phyloP scores from a whole-genome alignment of 2,888 invertebrate genomes.

The Micropterix aruncella region DNA sequence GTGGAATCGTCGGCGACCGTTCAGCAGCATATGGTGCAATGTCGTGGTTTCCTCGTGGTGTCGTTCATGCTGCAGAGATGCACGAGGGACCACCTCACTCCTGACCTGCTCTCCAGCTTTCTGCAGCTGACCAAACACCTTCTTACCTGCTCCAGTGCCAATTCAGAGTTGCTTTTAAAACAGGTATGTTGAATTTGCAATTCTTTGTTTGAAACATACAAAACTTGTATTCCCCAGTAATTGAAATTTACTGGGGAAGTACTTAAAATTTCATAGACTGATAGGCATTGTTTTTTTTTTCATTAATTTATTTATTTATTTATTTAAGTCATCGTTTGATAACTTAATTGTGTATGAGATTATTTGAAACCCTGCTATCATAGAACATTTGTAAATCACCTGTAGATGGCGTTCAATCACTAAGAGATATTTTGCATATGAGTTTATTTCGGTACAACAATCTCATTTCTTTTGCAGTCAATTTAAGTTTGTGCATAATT shows the following conservation, averaged over 20 bases:
- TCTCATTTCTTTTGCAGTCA: too few relatives aligned
- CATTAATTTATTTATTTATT: not conserved
- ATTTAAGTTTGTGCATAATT: too few relatives aligned
- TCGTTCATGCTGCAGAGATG: slow-evolving; percentile 93
- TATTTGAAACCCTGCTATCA: too few relatives aligned
- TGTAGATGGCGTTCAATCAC: too few relatives aligned
- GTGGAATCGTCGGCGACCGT: slow-evolving; percentile 95
- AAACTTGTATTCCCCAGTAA: too few relatives aligned
- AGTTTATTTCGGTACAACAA: too few relatives aligned
- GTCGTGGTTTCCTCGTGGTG: slow-evolving; percentile 95
- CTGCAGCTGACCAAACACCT: slow-evolving; percentile 84
- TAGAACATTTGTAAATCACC: too few relatives aligned
- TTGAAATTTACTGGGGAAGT: too few relatives aligned
- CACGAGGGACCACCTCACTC: slow-evolving; percentile 83
- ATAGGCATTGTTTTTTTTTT: not conserved
- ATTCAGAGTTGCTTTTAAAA: slow-evolving; percentile 81
- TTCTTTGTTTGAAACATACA: not conserved
- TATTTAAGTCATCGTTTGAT: too few relatives aligned
- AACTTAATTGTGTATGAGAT: too few relatives aligned
- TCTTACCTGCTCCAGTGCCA: slow-evolving; percentile 84
- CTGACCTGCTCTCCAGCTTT: slow-evolving; percentile 87
- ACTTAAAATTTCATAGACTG: not conserved
- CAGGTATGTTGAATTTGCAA: slow-evolving; percentile 49
- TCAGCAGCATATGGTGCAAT: slow-evolving; percentile 99
- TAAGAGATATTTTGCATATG: too few relatives aligned